Percentiles rank a stretch among this genome's conserved stretches.
These are phyloP conservation scores for Stylophora pistillata DNA, from an alignment of 64 coral and sea anemone species.

Conservation along the genomic window DNA sequence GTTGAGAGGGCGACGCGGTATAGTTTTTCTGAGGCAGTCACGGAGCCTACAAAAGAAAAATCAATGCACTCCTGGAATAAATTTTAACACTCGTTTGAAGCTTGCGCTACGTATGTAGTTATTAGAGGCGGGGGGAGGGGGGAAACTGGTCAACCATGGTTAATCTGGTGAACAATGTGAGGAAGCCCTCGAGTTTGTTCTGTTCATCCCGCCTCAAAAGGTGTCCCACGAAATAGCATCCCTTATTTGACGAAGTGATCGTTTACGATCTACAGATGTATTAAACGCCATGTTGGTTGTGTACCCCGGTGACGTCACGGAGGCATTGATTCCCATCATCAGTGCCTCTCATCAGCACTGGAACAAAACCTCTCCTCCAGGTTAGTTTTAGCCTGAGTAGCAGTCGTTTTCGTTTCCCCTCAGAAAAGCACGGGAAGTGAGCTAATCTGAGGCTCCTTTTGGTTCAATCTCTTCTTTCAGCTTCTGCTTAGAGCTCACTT, in stretches of 20 bases:
- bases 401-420: not conserved
- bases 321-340: conserved; percentile 86
- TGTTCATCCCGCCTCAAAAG: not conserved
- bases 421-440: not conserved
- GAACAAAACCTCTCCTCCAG: conserved; percentile 76
- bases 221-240: not conserved
- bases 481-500: too few relatives aligned
- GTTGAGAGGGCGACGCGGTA: too few relatives aligned
- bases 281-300: conserved; percentile 79
- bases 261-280: conserved; percentile 61
- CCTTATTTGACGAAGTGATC: not conserved
- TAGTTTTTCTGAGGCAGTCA: too few relatives aligned
- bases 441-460: not conserved
- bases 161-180: too few relatives aligned
- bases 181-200: too few relatives aligned
- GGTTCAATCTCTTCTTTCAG: too few relatives aligned
- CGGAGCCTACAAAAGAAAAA: too few relatives aligned
- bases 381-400: conserved; percentile 17
- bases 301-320: conserved; percentile 84
- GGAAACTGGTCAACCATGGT: too few relatives aligned
- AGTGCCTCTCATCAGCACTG: conserved; percentile 79
- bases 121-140: too few relatives aligned
- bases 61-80: too few relatives aligned
- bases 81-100: too few relatives aligned
- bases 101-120: too few relatives aligned